Evolutionary conservation across 2,113 vertebrate genomes (phyloP).

Genomic region (Mellivora capensis): DNA sequence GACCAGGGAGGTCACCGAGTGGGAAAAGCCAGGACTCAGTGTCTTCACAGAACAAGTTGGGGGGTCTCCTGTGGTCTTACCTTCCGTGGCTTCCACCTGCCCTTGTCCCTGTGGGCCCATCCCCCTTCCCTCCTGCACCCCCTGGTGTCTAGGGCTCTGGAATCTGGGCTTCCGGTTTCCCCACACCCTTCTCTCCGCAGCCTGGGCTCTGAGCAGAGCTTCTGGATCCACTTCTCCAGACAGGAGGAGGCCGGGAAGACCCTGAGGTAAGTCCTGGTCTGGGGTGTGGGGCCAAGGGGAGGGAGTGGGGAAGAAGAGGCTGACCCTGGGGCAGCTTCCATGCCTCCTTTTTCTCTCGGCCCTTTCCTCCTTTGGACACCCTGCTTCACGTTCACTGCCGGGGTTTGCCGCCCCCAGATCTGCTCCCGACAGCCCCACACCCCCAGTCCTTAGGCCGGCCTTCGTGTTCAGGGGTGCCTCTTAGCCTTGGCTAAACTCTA

Average conservation of each 20-base stretch:
- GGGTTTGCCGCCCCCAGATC: background rate
- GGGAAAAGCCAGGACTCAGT: background rate
- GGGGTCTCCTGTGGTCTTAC: background rate
- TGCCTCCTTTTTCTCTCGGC: no score
- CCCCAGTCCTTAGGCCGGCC: background rate
- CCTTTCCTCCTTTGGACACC: background rate
- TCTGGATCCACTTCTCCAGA: constrained; percentile 81
- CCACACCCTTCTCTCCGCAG: constrained; percentile 73
- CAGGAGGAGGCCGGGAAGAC: constrained; percentile 68
- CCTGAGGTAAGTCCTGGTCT: constrained; percentile 82
- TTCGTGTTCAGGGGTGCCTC: background rate
- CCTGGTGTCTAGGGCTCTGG: background rate
- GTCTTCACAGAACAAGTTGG: background rate
- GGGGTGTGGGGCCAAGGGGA: background rate
- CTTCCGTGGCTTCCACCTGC: accelerated
- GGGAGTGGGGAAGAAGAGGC: background rate
- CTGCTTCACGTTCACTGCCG: background rate
- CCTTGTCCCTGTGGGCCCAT: background rate
- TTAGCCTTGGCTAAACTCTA: background rate
- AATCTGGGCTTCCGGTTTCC: accelerated
- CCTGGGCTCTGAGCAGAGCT: constrained; percentile 80
- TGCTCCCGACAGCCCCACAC: accelerated
- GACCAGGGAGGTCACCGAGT: background rate
- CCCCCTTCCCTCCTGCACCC: accelerated
- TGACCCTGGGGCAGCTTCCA: background rate